Conservation (phyloP, 2,888 invertebrate species). For the Ectobius pallidus region DNA sequence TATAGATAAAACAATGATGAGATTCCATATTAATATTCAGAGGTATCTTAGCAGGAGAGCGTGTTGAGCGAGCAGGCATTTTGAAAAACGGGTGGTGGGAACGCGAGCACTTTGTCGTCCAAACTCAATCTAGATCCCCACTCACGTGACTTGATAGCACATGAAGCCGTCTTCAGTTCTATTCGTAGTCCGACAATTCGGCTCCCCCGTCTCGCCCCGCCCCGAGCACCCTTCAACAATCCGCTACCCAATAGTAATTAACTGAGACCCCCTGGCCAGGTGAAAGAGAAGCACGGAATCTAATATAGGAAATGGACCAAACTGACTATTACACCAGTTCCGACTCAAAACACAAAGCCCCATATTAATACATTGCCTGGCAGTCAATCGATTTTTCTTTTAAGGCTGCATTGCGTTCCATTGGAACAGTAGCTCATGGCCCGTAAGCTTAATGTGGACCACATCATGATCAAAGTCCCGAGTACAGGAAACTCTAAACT, state of each 20-base stretch:
- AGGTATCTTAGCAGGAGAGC: not conserved
- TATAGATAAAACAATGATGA: not conserved
- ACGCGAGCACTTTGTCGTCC: not conserved
- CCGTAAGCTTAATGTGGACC: too few relatives aligned
- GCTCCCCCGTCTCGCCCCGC: constrained; percentile 26
- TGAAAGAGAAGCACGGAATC: constrained; percentile 15
- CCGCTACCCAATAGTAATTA: constrained; percentile 57
- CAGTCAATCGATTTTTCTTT: too few relatives aligned
- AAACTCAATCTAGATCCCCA: constrained; percentile 20
- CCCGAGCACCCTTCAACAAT: constrained; percentile 30
- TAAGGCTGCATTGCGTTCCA: too few relatives aligned
- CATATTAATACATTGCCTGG: too few relatives aligned
- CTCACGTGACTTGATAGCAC: constrained; percentile 24
- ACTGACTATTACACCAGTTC: not conserved
- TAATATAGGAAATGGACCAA: constrained; percentile 23
- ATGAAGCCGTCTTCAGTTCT: constrained; percentile 13
- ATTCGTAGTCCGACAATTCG: constrained; percentile 34
- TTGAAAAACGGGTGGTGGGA: constrained; percentile 20
- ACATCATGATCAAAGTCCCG: too few relatives aligned
- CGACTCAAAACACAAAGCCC: too few relatives aligned
- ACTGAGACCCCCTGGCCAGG: constrained; percentile 48
- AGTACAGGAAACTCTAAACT: too few relatives aligned
- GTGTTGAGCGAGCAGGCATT: not conserved
- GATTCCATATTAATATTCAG: not conserved
- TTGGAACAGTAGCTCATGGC: too few relatives aligned